phyloP scores from a whole-genome alignment of 2,113 vertebrate species.

The Thermophis baileyi region DNA sequence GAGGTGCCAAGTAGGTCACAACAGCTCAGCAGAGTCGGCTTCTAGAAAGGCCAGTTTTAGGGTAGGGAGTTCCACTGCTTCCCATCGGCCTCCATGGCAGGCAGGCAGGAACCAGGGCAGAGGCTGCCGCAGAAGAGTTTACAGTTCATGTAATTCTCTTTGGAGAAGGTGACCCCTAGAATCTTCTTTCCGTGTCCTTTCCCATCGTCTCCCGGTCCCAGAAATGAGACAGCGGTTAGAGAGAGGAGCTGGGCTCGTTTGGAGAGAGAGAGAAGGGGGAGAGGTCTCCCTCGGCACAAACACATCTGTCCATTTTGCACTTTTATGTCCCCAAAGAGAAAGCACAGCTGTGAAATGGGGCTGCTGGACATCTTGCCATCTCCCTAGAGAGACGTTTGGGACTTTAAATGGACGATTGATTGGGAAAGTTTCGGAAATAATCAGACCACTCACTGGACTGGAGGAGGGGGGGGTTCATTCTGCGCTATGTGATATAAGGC shows the following conservation, averaged over 20 bases:
- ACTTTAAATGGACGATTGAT: not conserved
- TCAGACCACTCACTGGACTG: no score
- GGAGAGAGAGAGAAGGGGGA: not conserved
- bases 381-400: not conserved
- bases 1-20: not conserved
- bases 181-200: not conserved
- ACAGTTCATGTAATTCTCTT: not conserved
- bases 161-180: not conserved
- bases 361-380: no score
- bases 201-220: not conserved
- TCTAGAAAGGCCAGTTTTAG: not conserved
- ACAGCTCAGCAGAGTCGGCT: not conserved
- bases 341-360: not conserved
- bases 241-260: not conserved
- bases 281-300: not conserved
- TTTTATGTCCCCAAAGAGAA: not conserved
- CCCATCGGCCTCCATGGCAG: not conserved
- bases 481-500: no score
- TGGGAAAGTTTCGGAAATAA: no score
- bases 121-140: not conserved
- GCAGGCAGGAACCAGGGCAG: not conserved
- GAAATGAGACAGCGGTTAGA: not conserved
- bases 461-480: no score
- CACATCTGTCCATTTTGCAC: not conserved
- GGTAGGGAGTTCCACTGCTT: not conserved